Evolutionary conservation across 2,888 invertebrate genomes (phyloP).

Genomic region (Lordiphosa andalusiaca): DNA sequence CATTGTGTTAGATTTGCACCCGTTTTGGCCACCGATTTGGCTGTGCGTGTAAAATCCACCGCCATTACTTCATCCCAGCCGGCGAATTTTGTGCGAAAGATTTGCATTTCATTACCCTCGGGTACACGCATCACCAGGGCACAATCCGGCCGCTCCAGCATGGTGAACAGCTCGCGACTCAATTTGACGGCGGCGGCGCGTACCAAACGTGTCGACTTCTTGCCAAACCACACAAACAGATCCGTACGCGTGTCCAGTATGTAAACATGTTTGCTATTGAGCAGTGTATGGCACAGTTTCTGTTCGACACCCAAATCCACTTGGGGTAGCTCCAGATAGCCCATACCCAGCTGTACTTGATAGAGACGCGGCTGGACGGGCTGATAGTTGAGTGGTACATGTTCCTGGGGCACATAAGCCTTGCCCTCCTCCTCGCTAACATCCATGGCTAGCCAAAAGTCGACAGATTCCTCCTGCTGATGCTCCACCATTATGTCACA

Average conservation of each 20-base stretch:
- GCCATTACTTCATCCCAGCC: conserved; percentile 99
- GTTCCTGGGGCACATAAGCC: conserved; percentile 79
- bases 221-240: conserved; percentile 98
- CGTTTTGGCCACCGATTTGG: conserved; percentile 96
- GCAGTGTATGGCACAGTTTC: conserved; percentile 87
- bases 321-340: conserved; percentile 98
- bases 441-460: conserved; percentile 91
- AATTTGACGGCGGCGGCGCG: conserved; percentile 97
- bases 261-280: conserved; percentile 96
- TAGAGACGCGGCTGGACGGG: conserved; percentile 87
- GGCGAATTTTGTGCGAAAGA: conserved; percentile 97
- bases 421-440: conserved; percentile 74
- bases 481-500: conserved; percentile 92
- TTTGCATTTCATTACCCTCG: conserved; percentile 94
- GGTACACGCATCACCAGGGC: conserved; percentile 93
- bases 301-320: conserved; percentile 87
- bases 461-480: conserved; percentile 90
- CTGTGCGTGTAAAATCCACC: conserved; percentile 98
- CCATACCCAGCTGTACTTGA: conserved; percentile 98
- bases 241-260: conserved; percentile 96
- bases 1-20: conserved; percentile 97
- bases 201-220: conserved; percentile 96
- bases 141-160: conserved; percentile 94
- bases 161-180: conserved; percentile 96
- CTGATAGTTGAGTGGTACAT: conserved; percentile 70